Evolutionary conservation across 35 echinoderm and acorn worm genomes (phyloP).

Genomic region (Heliocidaris erythrogramma): DNA sequence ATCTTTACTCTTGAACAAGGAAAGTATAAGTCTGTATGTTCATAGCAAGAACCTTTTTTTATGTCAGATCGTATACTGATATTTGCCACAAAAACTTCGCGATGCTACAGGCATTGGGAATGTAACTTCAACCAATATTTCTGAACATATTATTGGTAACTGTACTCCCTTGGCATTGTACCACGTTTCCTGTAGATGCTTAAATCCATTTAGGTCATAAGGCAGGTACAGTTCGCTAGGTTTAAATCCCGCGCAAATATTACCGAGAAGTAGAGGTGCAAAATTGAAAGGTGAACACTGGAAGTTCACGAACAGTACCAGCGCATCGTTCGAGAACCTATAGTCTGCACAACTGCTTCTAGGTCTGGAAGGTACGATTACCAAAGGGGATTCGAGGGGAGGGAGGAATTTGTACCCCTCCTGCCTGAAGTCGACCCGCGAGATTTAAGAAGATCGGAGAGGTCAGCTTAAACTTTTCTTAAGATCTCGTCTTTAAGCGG

Average conservation of each 20-base stretch:
- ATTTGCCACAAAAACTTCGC: not conserved
- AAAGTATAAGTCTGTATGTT: no score
- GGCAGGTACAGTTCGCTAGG: not conserved
- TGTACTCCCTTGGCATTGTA: not conserved
- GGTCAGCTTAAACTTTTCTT: conserved; percentile 26
- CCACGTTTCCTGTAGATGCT: not conserved
- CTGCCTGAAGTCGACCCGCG: conserved; percentile 17
- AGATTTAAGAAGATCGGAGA: conserved; percentile 46
- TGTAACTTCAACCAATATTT: not conserved
- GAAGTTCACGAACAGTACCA: not conserved
- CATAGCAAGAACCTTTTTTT: no score
- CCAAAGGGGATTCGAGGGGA: conserved; percentile 15
- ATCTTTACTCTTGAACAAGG: no score
- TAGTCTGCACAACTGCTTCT: not conserved
- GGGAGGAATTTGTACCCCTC: conserved; percentile 32
- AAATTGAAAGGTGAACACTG: conserved; percentile 3
- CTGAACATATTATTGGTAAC: conserved; percentile 3
- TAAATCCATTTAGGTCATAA: conserved; percentile 38
- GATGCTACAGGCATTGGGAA: not conserved
- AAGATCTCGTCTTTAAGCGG: not conserved
- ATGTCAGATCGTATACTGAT: no score
- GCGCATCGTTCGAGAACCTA: not conserved
- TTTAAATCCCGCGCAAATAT: conserved; percentile 30
- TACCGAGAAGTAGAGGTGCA: conserved; percentile 13
- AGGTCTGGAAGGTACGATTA: not conserved